These are phyloP conservation scores for Drosophila meridionalis DNA, from an alignment of 2,888 invertebrate species.

Conservation along the genomic window DNA sequence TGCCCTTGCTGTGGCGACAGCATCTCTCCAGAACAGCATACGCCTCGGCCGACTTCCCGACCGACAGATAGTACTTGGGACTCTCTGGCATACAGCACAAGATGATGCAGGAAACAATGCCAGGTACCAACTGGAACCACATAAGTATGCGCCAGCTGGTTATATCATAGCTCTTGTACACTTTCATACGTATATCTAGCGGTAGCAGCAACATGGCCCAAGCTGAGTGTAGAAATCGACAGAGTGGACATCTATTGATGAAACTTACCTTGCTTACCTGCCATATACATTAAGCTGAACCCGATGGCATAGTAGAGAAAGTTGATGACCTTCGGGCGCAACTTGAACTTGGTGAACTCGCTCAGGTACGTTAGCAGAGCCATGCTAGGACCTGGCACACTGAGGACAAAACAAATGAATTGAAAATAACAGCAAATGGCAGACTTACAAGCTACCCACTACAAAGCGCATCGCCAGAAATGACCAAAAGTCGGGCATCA, in stretches of 20 bases:
- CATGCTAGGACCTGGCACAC: slow-evolving; percentile 34
- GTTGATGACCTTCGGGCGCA: slow-evolving; percentile 29
- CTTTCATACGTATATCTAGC: neutral
- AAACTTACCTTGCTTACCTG: slow-evolving; percentile 30
- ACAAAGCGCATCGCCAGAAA: slow-evolving; percentile 37
- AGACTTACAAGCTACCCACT: slow-evolving; percentile 40
- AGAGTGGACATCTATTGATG: neutral
- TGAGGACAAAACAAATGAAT: slow-evolving; percentile 6
- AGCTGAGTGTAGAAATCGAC: slow-evolving; percentile 9
- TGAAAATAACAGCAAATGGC: neutral
- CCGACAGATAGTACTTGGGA: slow-evolving; percentile 43
- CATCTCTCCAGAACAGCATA: slow-evolving; percentile 27
- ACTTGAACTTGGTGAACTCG: slow-evolving; percentile 37
- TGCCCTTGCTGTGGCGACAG: slow-evolving; percentile 44
- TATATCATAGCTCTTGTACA: slow-evolving; percentile 7
- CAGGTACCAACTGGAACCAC: slow-evolving; percentile 31
- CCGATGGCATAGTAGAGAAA: slow-evolving; percentile 27
- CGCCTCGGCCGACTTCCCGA: slow-evolving; percentile 20
- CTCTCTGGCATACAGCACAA: slow-evolving; percentile 42
- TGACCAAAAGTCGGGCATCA: slow-evolving; percentile 48
- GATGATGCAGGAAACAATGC: slow-evolving; percentile 22
- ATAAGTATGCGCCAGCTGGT: slow-evolving; percentile 40
- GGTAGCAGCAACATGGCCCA: slow-evolving; percentile 20
- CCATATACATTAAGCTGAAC: slow-evolving; percentile 39
- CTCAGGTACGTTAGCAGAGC: slow-evolving; percentile 37